These are phyloP conservation scores for Hemicordylus capensis DNA, from an alignment of 2,113 vertebrate genomes.

Conservation along the genomic window DNA sequence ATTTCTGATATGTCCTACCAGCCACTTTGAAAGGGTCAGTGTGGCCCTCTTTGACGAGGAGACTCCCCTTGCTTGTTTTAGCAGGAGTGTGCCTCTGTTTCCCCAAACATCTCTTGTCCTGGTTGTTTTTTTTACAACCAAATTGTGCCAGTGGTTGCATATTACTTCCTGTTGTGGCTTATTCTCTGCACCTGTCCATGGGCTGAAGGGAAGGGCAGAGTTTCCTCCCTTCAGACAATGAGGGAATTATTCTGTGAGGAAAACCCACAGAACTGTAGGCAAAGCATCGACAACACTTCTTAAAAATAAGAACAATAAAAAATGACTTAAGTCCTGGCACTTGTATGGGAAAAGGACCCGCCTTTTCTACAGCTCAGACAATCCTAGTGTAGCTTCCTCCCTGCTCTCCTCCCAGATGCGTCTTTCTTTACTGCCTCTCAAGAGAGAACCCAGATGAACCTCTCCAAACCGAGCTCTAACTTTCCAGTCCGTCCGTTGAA, in stretches of 20 bases:
- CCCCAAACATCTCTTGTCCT: not conserved
- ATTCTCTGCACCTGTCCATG: not conserved
- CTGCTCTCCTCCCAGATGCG: not conserved
- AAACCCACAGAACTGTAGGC: not conserved
- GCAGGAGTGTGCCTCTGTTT: not conserved
- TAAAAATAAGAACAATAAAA: not conserved
- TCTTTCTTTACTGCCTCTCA: not conserved
- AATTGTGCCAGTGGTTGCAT: no score
- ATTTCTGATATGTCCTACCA: not conserved
- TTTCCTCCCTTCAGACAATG: not conserved
- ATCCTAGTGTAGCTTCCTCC: not conserved
- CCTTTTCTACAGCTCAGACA: conserved; percentile 2
- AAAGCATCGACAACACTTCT: not conserved
- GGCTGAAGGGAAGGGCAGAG: not conserved
- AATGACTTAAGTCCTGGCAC: not conserved
- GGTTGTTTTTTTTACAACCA: not conserved
- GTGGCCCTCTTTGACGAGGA: not conserved
- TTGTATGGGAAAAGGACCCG: conserved; percentile 16
- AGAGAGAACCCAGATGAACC: not conserved
- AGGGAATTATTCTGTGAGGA: not conserved
- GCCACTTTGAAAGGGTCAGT: not conserved
- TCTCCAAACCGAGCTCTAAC: not conserved
- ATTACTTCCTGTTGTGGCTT: not conserved
- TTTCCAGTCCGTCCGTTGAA: not conserved
- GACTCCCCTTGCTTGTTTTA: not conserved